Base-by-base conservation (phyloP, 2,888 invertebrate genomes). In the Eugnorisma glareosa region DNA sequence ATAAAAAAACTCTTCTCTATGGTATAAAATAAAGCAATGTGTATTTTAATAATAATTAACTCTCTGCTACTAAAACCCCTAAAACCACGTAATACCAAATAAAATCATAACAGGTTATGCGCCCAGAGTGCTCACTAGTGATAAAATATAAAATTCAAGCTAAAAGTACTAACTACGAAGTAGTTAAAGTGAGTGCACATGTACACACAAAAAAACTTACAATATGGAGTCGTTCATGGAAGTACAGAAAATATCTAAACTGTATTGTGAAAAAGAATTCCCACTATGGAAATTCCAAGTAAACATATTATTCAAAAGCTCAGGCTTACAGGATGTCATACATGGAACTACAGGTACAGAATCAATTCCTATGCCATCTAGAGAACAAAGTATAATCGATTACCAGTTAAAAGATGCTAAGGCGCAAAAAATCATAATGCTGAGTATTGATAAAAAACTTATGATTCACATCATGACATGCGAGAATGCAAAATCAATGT, bases 171-270 rank as follows among this genome's bases (percentile, higher is more conserved):
- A n/a, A n/a, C n/a, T n/a, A n/a, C n/a, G n/a, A n/a, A n/a, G n/a
- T n/a, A n/a, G 64, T 64, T 2, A 64, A 64, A 40, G 64, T 40
- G 40, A 64, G 40, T 40, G 64, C 64, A 64, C 40, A n/a, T 7
- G n/a, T 40, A n/a, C 40, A 64, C n/a, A 7, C 64, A 15, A 64
- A 7, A 40, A 64, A 64, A 64, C n/a, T 64, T 40, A 40, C 64
- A 64, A 64, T n/a, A 64, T 64, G 64, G 64, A 64, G 64, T 64
- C 64, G 40, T 40, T 64, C n/a, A 64, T 64, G n/a, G 64, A 64
- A 64, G n/a, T 64, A 13, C 64, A 64, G 40, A 64, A 64, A 64
- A 64, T 64, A 64, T 15, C 64, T 40, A 64, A 64, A 64, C 64
- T 64, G n/a, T 64, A 40, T 40, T 40, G 64, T 40, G 40, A 64